Conservation (phyloP, 2,888 invertebrate species). For the Conistra vaccinii region DNA sequence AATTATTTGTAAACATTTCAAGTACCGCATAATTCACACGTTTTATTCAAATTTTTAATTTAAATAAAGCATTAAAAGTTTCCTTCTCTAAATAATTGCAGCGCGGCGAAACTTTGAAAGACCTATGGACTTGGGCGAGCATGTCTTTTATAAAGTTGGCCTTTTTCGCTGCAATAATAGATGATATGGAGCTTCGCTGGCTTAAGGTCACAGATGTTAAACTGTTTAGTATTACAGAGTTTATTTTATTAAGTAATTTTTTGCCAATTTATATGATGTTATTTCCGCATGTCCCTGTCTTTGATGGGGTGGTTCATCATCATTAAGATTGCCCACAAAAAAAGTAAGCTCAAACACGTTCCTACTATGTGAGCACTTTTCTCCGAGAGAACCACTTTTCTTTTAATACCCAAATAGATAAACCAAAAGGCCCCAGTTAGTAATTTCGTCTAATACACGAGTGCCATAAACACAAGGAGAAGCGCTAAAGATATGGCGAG, state of each 20-base stretch:
- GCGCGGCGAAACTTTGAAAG: slow-evolving; percentile 56
- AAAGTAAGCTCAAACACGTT: slow-evolving; percentile 14
- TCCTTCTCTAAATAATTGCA: slow-evolving; percentile 62
- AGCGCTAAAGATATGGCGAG: slow-evolving; percentile 74
- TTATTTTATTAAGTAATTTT: slow-evolving; percentile 12
- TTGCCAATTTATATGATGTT: background rate
- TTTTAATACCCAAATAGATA: slow-evolving; percentile 51
- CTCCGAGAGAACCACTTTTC: slow-evolving; percentile 40
- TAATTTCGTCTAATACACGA: slow-evolving; percentile 63
- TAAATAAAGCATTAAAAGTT: slow-evolving; percentile 53
- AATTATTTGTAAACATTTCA: slow-evolving; percentile 16
- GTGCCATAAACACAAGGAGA: slow-evolving; percentile 65
- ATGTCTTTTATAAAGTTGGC: slow-evolving; percentile 60
- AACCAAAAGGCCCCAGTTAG: slow-evolving; percentile 46
- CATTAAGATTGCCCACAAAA: slow-evolving; percentile 26
- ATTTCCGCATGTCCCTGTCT: background rate
- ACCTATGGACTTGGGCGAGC: slow-evolving; percentile 52
- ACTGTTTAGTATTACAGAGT: slow-evolving; percentile 16
- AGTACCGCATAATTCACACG: slow-evolving; percentile 12
- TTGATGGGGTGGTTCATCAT: slow-evolving; percentile 2
- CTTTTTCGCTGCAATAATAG: slow-evolving; percentile 55
- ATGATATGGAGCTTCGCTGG: slow-evolving; percentile 44
- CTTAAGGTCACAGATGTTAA: slow-evolving; percentile 52
- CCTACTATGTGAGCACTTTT: slow-evolving; percentile 21
- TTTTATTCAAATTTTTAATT: slow-evolving; percentile 33